These are phyloP conservation scores for Agriopis leucophaearia DNA, from an alignment of 2,888 invertebrate genomes.

Conservation along the genomic window DNA sequence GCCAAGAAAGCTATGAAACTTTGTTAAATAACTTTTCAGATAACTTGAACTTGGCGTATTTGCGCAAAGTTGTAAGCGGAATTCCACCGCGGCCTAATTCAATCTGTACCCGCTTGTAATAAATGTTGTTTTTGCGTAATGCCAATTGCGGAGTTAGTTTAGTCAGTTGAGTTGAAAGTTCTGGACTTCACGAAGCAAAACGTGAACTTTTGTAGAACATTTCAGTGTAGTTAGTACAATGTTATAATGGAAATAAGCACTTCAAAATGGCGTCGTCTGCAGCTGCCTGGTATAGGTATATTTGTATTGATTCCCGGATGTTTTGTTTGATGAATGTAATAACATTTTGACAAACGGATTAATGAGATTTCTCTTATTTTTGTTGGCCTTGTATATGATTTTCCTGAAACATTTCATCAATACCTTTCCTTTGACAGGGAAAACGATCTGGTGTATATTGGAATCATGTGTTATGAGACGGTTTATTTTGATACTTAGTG, in stretches of 20 bases:
- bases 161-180: conserved; percentile 78
- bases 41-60: conserved; percentile 85
- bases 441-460: conserved; percentile 21
- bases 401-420: conserved; percentile 30
- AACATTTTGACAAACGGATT: conserved; percentile 57
- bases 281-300: conserved; percentile 71
- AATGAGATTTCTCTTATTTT: conserved; percentile 48
- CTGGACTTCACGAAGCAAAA: conserved; percentile 86
- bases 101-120: conserved; percentile 85
- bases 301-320: conserved; percentile 70
- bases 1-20: conserved; percentile 85
- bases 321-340: conserved; percentile 63
- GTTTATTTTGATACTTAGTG: neutral
- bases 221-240: conserved; percentile 87
- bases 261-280: conserved; percentile 85
- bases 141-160: conserved; percentile 80
- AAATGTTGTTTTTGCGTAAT: conserved; percentile 85
- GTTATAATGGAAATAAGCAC: conserved; percentile 87
- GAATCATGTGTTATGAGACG: conserved; percentile 15
- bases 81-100: conserved; percentile 81
- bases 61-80: conserved; percentile 84
- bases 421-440: neutral
- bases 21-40: conserved; percentile 87
- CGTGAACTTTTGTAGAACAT: conserved; percentile 87
- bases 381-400: conserved; percentile 37